Conservation (phyloP, 2,888 invertebrate species). For the Heteromurus nitidus region DNA sequence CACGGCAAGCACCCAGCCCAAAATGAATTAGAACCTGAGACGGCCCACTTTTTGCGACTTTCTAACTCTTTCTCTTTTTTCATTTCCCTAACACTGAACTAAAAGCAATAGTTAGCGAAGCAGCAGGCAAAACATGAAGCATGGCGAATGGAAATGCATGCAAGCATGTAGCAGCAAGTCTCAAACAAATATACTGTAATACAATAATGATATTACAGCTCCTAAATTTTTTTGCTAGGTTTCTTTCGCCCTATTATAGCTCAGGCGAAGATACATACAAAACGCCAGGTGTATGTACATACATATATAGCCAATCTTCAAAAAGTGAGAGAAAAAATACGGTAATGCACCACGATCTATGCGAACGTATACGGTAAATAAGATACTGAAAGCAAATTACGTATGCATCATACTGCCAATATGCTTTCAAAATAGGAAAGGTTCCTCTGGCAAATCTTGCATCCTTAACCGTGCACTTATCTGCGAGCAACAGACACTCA, state of each 20-base stretch:
- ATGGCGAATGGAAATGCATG: conserved; percentile 22
- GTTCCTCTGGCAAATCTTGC: conserved; percentile 30
- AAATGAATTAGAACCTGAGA: conserved; percentile 71
- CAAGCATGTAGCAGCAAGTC: conserved; percentile 34
- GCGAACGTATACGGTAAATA: conserved; percentile 14
- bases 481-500: conserved; percentile 4
- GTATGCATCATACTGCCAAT: conserved; percentile 27
- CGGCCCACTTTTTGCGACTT: conserved; percentile 72
- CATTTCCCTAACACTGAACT: conserved; percentile 45
- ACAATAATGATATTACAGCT: conserved; percentile 59
- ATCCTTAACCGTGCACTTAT: background rate
- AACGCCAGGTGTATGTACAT: background rate
- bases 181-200: conserved; percentile 44
- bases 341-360: conserved; percentile 19
- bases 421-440: conserved; percentile 26
- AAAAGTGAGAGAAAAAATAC: conserved; percentile 13
- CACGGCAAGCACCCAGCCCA: conserved; percentile 73
- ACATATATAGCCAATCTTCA: background rate
- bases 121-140: background rate
- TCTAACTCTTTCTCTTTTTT: conserved; percentile 70
- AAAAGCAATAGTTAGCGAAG: conserved; percentile 9
- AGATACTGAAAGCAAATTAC: conserved; percentile 12
- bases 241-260: conserved; percentile 19
- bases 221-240: conserved; percentile 42
- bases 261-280: background rate